phyloP scores from a whole-genome alignment of 2,888 invertebrate species.

The Watsonalla cultraria region DNA sequence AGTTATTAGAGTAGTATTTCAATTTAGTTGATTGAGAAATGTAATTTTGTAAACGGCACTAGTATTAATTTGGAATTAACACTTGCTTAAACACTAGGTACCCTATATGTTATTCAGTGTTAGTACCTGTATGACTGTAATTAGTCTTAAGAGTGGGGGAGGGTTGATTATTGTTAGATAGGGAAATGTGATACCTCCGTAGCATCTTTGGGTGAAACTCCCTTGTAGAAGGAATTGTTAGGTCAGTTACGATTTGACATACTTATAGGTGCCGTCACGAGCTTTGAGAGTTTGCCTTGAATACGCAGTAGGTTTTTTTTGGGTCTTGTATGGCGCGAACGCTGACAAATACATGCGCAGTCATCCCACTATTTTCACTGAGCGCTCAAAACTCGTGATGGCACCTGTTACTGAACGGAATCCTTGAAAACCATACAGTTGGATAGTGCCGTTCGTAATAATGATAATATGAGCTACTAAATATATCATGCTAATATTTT shows the following conservation, averaged over 20 bases:
- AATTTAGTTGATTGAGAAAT: constrained; percentile 25
- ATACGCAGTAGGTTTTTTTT: too few relatives aligned
- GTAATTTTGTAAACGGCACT: constrained; percentile 52
- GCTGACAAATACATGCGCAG: too few relatives aligned
- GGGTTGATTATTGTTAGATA: constrained; percentile 31
- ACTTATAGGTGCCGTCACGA: constrained; percentile 1
- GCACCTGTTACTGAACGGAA: too few relatives aligned
- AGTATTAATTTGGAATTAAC: constrained; percentile 33
- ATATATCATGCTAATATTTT: constrained; percentile 46
- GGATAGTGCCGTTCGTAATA: not conserved
- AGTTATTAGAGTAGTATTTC: constrained; percentile 34
- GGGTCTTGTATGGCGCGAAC: too few relatives aligned
- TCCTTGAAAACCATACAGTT: too few relatives aligned
- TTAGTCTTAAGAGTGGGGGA: constrained; percentile 13
- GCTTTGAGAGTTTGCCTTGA: too few relatives aligned
- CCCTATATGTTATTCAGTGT: constrained; percentile 34
- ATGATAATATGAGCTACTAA: constrained; percentile 25
- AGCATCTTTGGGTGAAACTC: constrained; percentile 42
- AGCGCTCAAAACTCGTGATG: too few relatives aligned
- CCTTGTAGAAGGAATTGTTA: constrained; percentile 43
- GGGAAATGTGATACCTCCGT: constrained; percentile 54
- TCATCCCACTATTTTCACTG: too few relatives aligned
- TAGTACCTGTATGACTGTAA: constrained; percentile 34
- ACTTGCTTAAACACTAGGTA: not conserved
- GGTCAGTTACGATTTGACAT: constrained; percentile 18